Conservation (phyloP, 2,888 invertebrate genomes). For the Apamea epomidion region DNA sequence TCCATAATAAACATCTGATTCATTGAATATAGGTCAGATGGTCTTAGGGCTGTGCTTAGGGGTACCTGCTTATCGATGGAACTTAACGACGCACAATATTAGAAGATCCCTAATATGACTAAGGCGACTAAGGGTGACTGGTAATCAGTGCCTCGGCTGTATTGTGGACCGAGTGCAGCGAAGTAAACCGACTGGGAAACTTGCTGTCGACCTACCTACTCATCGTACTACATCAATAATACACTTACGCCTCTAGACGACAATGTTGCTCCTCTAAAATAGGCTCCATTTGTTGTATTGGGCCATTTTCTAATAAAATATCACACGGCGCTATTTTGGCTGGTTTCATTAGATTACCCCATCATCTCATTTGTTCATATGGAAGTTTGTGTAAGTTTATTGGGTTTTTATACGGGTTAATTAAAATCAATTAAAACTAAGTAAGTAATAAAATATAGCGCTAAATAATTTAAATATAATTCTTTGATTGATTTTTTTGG, state of each 20-base stretch:
- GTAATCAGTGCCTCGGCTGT: neutral
- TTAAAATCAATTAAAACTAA: constrained; percentile 35
- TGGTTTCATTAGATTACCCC: constrained; percentile 14
- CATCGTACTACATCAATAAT: constrained; percentile 7
- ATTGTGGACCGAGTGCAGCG: neutral
- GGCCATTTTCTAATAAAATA: constrained; percentile 55
- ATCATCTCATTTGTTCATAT: constrained; percentile 10
- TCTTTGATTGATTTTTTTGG: constrained; percentile 54
- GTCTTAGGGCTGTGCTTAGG: neutral
- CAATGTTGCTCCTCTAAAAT: constrained; percentile 54
- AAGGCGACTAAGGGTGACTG: neutral
- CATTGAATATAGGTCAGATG: too few species aligned
- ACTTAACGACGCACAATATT: neutral
- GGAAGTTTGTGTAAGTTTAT: constrained; percentile 1
- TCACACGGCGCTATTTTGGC: constrained; percentile 31
- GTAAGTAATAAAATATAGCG: constrained; percentile 47
- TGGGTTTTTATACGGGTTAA: constrained; percentile 23
- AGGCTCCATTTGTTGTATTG: constrained; percentile 57
- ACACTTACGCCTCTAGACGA: constrained; percentile 63
- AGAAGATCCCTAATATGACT: neutral
- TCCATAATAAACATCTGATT: neutral
- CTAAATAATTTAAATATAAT: constrained; percentile 64
- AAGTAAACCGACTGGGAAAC: neutral
- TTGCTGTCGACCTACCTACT: neutral
- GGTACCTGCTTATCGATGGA: neutral